Evolutionary conservation across 2,888 invertebrate genomes (phyloP).

Genomic region (Acanthopleura granulata): DNA sequence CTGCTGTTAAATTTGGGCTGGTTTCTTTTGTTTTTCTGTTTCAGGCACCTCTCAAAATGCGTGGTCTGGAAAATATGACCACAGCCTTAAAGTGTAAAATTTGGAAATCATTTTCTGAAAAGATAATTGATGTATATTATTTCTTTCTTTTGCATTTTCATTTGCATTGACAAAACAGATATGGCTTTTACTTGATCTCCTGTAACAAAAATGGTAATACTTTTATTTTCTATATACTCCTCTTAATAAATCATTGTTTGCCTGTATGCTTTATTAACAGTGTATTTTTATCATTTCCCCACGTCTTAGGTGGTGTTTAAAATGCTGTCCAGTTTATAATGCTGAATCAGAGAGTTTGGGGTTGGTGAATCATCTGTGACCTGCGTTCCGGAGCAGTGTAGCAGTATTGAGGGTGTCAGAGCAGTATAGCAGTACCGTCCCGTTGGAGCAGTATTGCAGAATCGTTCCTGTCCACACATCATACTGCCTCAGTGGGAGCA

Average conservation of each 20-base stretch:
- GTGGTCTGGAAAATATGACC: too few relatives aligned
- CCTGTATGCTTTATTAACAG: background rate
- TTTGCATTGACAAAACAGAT: background rate
- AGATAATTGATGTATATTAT: background rate
- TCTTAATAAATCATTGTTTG: background rate
- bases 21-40: too few relatives aligned
- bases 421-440: too few relatives aligned
- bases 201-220: background rate
- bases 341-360: background rate
- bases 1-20: too few relatives aligned
- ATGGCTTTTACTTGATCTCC: background rate
- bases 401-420: too few relatives aligned
- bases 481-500: too few relatives aligned
- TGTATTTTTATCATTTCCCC: constrained; percentile 16
- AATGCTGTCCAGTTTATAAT: constrained; percentile 18
- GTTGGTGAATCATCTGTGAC: background rate
- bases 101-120: too few relatives aligned
- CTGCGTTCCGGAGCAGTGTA: background rate
- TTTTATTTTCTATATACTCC: background rate
- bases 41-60: too few relatives aligned
- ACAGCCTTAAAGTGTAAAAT: too few relatives aligned
- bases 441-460: too few relatives aligned
- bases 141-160: background rate
- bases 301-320: constrained; percentile 4
- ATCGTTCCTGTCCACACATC: too few relatives aligned